These are phyloP conservation scores for Periophthalmus magnuspinnatus DNA, from an alignment of 2,797 vertebrate species.

Conservation along the genomic window DNA sequence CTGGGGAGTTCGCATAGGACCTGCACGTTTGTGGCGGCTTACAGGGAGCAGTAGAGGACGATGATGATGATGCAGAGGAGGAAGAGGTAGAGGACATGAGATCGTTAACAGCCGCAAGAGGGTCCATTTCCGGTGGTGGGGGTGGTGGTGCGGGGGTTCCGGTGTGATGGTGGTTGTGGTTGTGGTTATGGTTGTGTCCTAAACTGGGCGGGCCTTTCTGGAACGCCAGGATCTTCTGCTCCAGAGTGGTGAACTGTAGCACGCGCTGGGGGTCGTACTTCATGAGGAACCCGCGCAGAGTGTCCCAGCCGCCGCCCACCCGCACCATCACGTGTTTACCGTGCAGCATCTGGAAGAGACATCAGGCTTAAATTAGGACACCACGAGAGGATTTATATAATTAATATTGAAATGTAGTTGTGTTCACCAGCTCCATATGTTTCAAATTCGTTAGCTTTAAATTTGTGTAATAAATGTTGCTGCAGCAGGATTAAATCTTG, in stretches of 20 bases:
- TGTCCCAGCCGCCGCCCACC: constrained; percentile 98
- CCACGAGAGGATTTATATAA: background rate
- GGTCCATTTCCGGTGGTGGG: constrained; percentile 90
- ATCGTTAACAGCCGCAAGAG: constrained; percentile 82
- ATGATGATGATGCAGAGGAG: constrained; percentile 54
- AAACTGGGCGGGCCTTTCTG: constrained; percentile 86
- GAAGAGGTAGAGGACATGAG: constrained; percentile 62
- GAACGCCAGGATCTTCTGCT: constrained; percentile 95
- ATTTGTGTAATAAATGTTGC: no score
- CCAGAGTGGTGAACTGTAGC: constrained; percentile 94
- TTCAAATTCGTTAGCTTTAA: no score
- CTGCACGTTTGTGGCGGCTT: constrained; percentile 53
- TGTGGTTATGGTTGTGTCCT: constrained; percentile 54
- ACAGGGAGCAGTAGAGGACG: constrained; percentile 35
- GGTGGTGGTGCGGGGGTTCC: constrained; percentile 53
- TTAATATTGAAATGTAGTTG: background rate
- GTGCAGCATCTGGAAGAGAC: constrained; percentile 88
- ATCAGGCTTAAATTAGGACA: background rate
- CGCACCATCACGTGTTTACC: constrained; percentile 99
- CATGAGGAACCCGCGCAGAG: constrained; percentile 91
- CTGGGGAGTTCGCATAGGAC: constrained; percentile 55
- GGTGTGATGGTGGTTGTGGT: constrained; percentile 2
- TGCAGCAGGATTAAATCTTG: no score
- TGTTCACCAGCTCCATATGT: no score
- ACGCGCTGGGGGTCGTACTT: constrained; percentile 94